Conservation (phyloP, 64 coral and sea anemone species). For the Acropora yongei region DNA sequence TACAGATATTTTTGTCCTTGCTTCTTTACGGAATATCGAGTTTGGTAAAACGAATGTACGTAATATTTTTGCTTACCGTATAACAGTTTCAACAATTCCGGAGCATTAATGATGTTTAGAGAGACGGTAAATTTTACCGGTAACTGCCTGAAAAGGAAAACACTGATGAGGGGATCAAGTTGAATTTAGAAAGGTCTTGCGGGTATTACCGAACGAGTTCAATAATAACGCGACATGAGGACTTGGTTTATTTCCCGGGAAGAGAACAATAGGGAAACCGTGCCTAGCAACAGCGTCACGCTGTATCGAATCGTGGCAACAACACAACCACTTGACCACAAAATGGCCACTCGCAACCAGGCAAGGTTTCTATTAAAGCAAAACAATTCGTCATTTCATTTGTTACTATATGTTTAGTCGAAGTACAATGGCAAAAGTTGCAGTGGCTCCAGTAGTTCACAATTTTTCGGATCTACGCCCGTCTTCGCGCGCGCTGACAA, state of each 20-base stretch:
- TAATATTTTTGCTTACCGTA: too few species aligned
- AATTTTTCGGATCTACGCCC: conserved; percentile 83
- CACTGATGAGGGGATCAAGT: too few species aligned
- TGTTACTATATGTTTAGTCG: not conserved
- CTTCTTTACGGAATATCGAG: too few species aligned
- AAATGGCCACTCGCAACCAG: conserved; percentile 41
- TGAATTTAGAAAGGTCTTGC: too few species aligned
- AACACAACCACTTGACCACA: conserved; percentile 55
- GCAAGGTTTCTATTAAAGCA: not conserved
- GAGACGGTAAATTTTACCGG: too few species aligned
- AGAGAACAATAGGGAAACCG: not conserved
- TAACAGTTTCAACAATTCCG: too few species aligned
- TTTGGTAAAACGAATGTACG: too few species aligned
- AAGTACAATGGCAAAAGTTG: conserved; percentile 87
- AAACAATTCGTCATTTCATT: not conserved
- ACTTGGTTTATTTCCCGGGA: not conserved
- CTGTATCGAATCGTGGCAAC: conserved; percentile 51
- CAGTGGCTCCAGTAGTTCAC: conserved; percentile 76
- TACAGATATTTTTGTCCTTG: too few species aligned
- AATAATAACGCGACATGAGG: not conserved
- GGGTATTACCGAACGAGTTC: too few species aligned
- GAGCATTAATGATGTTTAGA: too few species aligned
- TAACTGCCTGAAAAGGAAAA: too few species aligned
- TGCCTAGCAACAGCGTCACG: conserved; percentile 68
- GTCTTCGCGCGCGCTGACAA: conserved; percentile 75